These are phyloP conservation scores for Drosophila gunungcola DNA, from an alignment of 1,140 invertebrate genomes.

Conservation along the genomic window DNA sequence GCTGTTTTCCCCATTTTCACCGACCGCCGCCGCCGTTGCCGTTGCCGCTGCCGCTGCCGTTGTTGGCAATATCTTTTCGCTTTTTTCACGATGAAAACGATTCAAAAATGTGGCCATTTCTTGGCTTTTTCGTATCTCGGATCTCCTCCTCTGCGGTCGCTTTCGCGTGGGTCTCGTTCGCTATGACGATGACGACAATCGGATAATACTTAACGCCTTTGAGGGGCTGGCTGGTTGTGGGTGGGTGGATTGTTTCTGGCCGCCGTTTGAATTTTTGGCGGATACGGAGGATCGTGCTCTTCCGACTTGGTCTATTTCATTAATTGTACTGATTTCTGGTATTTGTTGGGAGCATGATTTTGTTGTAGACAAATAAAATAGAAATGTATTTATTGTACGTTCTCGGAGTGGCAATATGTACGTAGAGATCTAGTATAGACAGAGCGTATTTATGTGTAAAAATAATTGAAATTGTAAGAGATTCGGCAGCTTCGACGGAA, in stretches of 20 bases:
- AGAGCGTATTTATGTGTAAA: slow-evolving; percentile 77
- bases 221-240: background rate
- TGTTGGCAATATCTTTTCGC: slow-evolving; percentile 75
- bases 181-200: slow-evolving; percentile 56
- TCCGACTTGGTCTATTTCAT: slow-evolving; percentile 67
- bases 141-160: slow-evolving; percentile 26
- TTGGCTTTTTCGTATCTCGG: slow-evolving; percentile 25
- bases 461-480: slow-evolving; percentile 82
- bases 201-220: slow-evolving; percentile 12
- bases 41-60: slow-evolving; percentile 17
- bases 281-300: slow-evolving; percentile 38
- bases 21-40: slow-evolving; percentile 9
- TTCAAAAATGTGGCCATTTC: slow-evolving; percentile 81
- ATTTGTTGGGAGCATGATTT: slow-evolving; percentile 52
- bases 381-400: slow-evolving; percentile 45
- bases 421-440: slow-evolving; percentile 62
- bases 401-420: slow-evolving; percentile 35
- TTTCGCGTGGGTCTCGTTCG: slow-evolving; percentile 37
- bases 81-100: slow-evolving; percentile 84
- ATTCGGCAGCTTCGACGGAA: slow-evolving; percentile 81
- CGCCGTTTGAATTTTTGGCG: slow-evolving; percentile 13
- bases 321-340: slow-evolving; percentile 60
- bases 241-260: slow-evolving; percentile 14
- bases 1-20: slow-evolving; percentile 70
- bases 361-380: slow-evolving; percentile 53